Percentiles rank a stretch among this genome's conserved stretches.
These are phyloP conservation scores for Phyllostomus discolor DNA, from an alignment of 2,113 vertebrate genomes.

Conservation along the genomic window DNA sequence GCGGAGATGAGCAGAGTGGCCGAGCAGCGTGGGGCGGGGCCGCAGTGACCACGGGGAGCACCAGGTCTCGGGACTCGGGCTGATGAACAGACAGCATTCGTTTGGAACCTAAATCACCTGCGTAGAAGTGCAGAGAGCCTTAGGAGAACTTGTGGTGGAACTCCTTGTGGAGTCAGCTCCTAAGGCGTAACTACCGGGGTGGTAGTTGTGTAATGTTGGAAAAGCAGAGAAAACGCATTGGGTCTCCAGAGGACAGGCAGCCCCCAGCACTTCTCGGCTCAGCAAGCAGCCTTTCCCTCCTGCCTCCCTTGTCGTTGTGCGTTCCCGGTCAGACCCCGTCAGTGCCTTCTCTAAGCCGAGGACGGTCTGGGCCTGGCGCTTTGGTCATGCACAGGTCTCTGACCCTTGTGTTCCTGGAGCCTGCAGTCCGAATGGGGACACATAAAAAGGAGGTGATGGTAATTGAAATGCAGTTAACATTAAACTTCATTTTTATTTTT, in stretches of 20 bases:
- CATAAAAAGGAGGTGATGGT: neutral
- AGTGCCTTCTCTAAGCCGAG: neutral
- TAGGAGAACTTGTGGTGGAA: neutral
- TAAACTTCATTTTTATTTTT: neutral
- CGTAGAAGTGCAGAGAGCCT: neutral
- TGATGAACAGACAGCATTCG: neutral
- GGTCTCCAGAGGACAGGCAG: too few relatives aligned
- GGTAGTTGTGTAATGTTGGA: neutral
- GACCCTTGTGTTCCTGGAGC: neutral
- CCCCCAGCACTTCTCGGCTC: neutral
- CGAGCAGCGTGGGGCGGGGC: neutral
- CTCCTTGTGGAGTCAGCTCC: neutral
- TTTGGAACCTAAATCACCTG: neutral
- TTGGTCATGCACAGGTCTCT: neutral
- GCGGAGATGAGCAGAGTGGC: neutral
- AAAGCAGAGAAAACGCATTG: neutral
- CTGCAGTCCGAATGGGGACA: neutral
- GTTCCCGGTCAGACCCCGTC: neutral
- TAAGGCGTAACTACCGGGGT: fast-evolving
- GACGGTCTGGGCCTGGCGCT: neutral
- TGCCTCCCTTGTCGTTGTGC: neutral
- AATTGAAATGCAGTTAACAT: neutral
- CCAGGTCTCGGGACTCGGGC: neutral
- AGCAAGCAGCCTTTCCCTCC: neutral
- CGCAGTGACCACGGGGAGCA: too few relatives aligned